Percentiles rank a stretch among this genome's conserved stretches.
These are phyloP conservation scores for Montifringilla adamsi DNA, from an alignment of 2,113 vertebrate species.

Conservation along the genomic window DNA sequence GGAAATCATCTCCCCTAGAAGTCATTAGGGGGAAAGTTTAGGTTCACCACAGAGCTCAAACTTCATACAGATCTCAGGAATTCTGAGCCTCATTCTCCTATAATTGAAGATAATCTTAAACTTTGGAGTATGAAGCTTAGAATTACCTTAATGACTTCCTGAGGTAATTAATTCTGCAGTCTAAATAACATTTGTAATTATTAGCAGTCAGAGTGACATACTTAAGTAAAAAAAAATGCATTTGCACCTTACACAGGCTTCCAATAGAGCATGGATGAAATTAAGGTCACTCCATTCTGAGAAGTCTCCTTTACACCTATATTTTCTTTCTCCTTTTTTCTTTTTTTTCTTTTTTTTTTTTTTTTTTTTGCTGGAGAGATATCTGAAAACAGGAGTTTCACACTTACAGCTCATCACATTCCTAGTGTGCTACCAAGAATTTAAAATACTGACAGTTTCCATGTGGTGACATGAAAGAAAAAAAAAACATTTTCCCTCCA, in stretches of 20 bases:
- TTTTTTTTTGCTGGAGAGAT: background rate
- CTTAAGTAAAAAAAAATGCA: background rate
- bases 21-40: background rate
- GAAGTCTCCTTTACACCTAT: background rate
- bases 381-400: constrained; percentile 9
- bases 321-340: background rate
- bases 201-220: background rate
- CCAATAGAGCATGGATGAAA: background rate
- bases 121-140: background rate
- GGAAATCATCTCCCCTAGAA: background rate
- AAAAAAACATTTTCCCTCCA: background rate
- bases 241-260: background rate
- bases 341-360: background rate
- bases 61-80: background rate
- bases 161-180: background rate
- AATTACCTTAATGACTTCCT: background rate
- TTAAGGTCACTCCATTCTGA: background rate
- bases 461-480: background rate
- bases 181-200: background rate
- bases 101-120: background rate
- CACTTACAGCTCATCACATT: background rate
- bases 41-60: background rate
- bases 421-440: background rate
- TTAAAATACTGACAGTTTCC: background rate
- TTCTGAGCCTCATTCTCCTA: accelerated